Evolutionary conservation across 2,797 vertebrate genomes (phyloP), one percentile per base, ranked within the genome.

Genomic region (Nannoperca australis): DNA sequence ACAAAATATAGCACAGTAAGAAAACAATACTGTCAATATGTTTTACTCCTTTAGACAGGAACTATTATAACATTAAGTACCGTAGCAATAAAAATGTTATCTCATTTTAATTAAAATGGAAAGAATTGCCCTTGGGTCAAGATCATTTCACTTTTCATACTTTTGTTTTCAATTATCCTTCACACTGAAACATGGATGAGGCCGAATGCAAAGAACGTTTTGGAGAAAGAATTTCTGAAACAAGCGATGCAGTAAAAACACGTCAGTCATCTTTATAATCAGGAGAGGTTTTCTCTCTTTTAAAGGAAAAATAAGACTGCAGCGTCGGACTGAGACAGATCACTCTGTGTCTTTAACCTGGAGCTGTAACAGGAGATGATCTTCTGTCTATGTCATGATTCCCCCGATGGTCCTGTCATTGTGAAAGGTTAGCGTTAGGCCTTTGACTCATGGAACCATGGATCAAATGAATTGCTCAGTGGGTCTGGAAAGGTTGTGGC

Each of bases 401-500:
- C 56, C 44, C 62, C 79, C 68, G 9, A 0, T 18, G 63, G 87
- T 74, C 65, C 75, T 81, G 84, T 83, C 85, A 55, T 50, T 75
- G 76, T 76, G 74, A 93, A 90, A 92, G 90, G 90, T 91, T 89
- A 84, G 76, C 30, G 55, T 20, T 71, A 63, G 50, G 47, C 85
- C 86, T 90, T 59, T 90, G 87, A 88, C 91, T 90, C 88, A 9
- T 55, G 36, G 70, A 89, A 71, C 66, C 84, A 49, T 80, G 85
- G 85, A 92, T 91, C 86, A 92, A 91, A 90, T 80, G 76, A 85
- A 82, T 73, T 65, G 82, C 67, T 73, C 77, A 54, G 70, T 45
- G 76, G 76, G 79, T 88, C 55, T 63, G 58, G 54, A 89, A 88
- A 93, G 90, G 92, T 87, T 83, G 77, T 14, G 79, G 73, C 85